A percentile compares a stretch with the other conserved stretches of the same genome.
Conservation (phyloP, 2,113 vertebrate genomes). For the Catharus bicknelli region DNA sequence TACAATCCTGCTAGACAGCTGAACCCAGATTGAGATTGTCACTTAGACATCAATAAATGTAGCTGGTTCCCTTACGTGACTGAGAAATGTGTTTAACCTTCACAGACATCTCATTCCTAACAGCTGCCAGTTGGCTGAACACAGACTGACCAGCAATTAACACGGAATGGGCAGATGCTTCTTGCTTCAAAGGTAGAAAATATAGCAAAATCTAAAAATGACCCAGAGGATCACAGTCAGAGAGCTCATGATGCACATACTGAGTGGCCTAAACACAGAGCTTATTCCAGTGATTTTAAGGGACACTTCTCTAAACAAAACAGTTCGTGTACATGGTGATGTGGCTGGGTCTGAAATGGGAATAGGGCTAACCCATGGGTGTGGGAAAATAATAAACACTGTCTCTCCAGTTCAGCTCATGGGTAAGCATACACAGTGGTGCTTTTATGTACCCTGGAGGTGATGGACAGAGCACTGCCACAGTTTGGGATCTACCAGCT, state of each 20-base stretch:
- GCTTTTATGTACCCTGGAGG: background rate
- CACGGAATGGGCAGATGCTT: conserved; percentile 18
- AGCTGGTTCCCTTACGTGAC: background rate
- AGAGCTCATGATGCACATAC: background rate
- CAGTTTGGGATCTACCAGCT: background rate
- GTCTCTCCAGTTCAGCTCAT: background rate
- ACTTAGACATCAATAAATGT: conserved; percentile 10
- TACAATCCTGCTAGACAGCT: background rate
- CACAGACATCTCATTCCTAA: background rate
- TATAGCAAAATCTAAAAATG: background rate
- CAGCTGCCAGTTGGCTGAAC: background rate
- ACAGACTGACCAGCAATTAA: conserved; percentile 40
- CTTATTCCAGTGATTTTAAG: background rate
- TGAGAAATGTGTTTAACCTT: conserved; percentile 30
- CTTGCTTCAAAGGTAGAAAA: conserved; percentile 11
- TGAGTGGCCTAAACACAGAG: background rate
- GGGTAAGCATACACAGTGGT: background rate
- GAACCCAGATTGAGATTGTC: conserved; percentile 23
- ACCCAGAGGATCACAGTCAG: background rate
- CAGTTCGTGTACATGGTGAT: fast-evolving
- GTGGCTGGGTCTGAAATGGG: background rate
- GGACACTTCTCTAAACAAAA: background rate
- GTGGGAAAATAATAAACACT: background rate
- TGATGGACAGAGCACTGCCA: background rate
- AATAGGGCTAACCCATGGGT: background rate